phyloP scores from a whole-genome alignment of 2,888 invertebrate genomes.

The Philaethria dido region DNA sequence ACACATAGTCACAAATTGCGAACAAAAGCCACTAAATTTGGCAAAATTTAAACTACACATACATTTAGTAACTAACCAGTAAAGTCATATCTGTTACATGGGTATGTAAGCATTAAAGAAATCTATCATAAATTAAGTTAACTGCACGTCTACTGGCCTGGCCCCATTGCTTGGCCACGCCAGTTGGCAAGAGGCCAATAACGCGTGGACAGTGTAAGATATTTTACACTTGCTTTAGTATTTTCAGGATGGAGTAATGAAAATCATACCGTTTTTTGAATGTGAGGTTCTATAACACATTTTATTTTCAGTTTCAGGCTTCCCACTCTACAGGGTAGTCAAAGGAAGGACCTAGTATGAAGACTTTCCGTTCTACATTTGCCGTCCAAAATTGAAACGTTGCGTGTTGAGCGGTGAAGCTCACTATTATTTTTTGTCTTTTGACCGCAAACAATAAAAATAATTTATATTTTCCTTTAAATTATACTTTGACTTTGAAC shows the following conservation, averaged over 20 bases:
- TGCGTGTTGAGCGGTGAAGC: too few species aligned
- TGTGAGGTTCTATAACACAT: too few species aligned
- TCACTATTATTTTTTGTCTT: too few species aligned
- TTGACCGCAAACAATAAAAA: too few species aligned
- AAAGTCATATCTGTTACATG: background rate
- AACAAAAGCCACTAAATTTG: background rate
- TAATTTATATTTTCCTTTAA: too few species aligned
- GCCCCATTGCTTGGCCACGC: slow-evolving; percentile 35
- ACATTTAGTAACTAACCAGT: background rate
- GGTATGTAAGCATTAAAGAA: slow-evolving; percentile 12
- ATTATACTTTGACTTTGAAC: too few species aligned
- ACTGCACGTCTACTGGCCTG: slow-evolving; percentile 39
- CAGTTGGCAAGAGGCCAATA: slow-evolving; percentile 44
- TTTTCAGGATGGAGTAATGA: background rate
- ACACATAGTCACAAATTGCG: too few species aligned
- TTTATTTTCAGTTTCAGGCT: too few species aligned
- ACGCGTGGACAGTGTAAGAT: slow-evolving; percentile 32
- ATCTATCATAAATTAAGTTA: slow-evolving; percentile 22
- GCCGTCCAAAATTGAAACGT: too few species aligned
- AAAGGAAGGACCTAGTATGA: too few species aligned
- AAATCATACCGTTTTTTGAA: background rate
- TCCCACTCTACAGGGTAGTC: too few species aligned
- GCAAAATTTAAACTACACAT: background rate
- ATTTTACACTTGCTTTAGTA: slow-evolving; percentile 10
- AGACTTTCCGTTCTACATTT: too few species aligned